These are phyloP conservation scores for Aphelenchoides avenae DNA, from an alignment of 1,140 invertebrate genomes.

Conservation along the genomic window DNA sequence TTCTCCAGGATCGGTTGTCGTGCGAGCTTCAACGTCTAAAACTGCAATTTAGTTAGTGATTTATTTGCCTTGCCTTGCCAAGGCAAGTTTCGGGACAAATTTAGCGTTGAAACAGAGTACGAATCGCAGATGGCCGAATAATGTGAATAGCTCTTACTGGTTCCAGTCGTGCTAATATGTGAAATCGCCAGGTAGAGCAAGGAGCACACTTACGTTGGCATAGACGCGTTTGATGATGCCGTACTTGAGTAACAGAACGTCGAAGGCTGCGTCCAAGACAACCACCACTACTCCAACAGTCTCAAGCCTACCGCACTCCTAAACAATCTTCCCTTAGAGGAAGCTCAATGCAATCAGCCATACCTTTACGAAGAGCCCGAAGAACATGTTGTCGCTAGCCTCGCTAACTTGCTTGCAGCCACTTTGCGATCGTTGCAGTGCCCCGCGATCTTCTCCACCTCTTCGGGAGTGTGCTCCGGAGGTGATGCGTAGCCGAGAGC, in stretches of 20 bases:
- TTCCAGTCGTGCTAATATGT: too few species aligned
- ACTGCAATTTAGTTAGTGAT: too few species aligned
- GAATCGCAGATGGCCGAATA: too few species aligned
- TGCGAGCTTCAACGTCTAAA: slow-evolving; percentile 21
- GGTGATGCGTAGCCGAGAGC: slow-evolving; percentile 67
- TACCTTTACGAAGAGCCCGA: slow-evolving; percentile 70
- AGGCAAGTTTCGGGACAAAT: neutral
- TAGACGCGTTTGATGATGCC: slow-evolving; percentile 71
- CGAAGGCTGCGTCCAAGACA: slow-evolving; percentile 74
- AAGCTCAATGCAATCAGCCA: neutral
- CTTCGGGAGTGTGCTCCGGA: slow-evolving; percentile 28
- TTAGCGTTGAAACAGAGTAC: too few species aligned
- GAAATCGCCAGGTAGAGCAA: too few species aligned
- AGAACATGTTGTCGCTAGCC: slow-evolving; percentile 73
- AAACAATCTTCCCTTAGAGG: too few species aligned
- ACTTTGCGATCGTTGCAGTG: slow-evolving; percentile 81
- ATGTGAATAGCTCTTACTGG: too few species aligned
- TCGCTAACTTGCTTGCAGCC: slow-evolving; percentile 77
- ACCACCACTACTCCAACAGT: slow-evolving; percentile 73
- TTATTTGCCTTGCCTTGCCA: too few species aligned
- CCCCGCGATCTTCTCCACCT: slow-evolving; percentile 64
- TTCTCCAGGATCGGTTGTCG: slow-evolving; percentile 25
- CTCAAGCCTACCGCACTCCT: slow-evolving; percentile 67
- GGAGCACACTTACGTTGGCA: slow-evolving; percentile 63
- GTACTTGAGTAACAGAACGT: slow-evolving; percentile 73